Percentiles rank a stretch among this genome's conserved stretches.
These are phyloP conservation scores for Melieria crassipennis DNA, from an alignment of 2,888 invertebrate species.

Conservation along the genomic window DNA sequence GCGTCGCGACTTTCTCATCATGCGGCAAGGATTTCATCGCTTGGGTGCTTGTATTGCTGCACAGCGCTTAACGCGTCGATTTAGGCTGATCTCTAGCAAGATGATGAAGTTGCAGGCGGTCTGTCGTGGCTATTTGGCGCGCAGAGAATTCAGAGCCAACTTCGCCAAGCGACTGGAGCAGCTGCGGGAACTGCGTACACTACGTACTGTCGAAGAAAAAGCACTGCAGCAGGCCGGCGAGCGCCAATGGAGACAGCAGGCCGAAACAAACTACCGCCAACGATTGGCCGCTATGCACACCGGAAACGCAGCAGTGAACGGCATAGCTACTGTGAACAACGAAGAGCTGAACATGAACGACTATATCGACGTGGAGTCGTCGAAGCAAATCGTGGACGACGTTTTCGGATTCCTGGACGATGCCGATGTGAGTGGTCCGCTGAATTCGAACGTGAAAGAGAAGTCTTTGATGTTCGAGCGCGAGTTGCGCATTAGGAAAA, in stretches of 20 bases:
- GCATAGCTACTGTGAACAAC: not conserved
- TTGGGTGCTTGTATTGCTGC: constrained; percentile 86
- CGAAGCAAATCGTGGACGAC: constrained; percentile 73
- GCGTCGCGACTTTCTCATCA: constrained; percentile 74
- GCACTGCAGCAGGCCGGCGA: constrained; percentile 72
- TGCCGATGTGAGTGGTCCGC: constrained; percentile 68
- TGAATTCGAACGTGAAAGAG: constrained; percentile 63
- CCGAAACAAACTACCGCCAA: constrained; percentile 67
- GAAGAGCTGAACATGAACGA: constrained; percentile 50
- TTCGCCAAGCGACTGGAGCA: constrained; percentile 56
- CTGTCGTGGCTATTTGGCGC: constrained; percentile 79
- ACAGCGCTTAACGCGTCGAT: constrained; percentile 77
- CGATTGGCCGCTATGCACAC: constrained; percentile 39
- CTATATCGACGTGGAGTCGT: constrained; percentile 66
- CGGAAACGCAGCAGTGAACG: not conserved
- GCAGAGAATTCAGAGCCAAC: constrained; percentile 53
- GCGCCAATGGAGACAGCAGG: constrained; percentile 73
- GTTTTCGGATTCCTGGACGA: constrained; percentile 74
- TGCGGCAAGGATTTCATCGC: constrained; percentile 82
- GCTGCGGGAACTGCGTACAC: constrained; percentile 42
- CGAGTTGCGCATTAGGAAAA: constrained; percentile 58
- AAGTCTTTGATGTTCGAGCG: constrained; percentile 65
- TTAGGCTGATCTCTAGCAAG: constrained; percentile 72
- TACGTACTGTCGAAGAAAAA: constrained; percentile 73
- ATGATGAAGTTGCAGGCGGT: constrained; percentile 79